Evolutionary conservation across 1,140 invertebrate species (phyloP).

Genomic region (Dolichoris vasculosae): DNA sequence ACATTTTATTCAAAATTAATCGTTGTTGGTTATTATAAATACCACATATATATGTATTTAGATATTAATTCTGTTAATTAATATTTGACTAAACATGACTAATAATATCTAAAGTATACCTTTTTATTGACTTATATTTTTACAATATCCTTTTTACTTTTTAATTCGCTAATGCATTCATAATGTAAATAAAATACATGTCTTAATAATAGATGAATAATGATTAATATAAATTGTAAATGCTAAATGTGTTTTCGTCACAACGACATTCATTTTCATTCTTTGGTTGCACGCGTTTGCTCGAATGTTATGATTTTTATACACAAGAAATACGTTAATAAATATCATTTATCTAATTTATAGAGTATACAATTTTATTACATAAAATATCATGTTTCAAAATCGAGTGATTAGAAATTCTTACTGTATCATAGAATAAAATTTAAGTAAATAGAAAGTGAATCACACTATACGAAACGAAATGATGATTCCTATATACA

Average conservation of each 20-base stretch:
- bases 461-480: neutral
- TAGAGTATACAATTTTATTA: neutral
- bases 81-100: too few species aligned
- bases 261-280: conserved; percentile 2
- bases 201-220: conserved; percentile 21
- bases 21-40: too few species aligned
- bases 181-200: neutral
- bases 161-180: neutral
- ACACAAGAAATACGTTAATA: neutral
- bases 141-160: neutral
- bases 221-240: conserved; percentile 23
- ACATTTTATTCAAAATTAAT: too few species aligned
- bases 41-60: too few species aligned
- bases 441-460: neutral
- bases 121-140: too few species aligned
- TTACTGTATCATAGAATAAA: neutral
- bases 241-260: too few species aligned
- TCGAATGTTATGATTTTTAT: neutral
- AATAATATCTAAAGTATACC: too few species aligned
- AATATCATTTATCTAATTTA: neutral
- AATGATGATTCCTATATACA: too few species aligned
- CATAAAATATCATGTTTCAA: neutral
- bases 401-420: neutral
- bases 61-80: too few species aligned
- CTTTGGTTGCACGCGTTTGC: neutral